A percentile compares a stretch with the other conserved stretches of the same genome.
Conservation (phyloP, 1,140 invertebrate species). For the Drosophila albomicans region DNA sequence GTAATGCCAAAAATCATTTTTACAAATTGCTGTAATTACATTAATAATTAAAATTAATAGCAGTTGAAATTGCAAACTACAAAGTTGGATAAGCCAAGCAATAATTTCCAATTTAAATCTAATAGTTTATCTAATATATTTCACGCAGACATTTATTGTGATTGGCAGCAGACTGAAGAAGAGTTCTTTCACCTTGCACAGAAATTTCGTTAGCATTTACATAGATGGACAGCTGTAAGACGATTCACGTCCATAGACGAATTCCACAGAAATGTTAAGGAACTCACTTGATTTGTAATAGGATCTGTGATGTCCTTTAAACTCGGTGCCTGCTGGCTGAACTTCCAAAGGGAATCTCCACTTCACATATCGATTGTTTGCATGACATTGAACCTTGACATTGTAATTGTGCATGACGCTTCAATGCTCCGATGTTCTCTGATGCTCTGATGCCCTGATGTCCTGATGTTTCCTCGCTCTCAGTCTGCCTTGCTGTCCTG, state of each 20-base stretch:
- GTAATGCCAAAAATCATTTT: conserved; percentile 8
- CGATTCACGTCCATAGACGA: not conserved
- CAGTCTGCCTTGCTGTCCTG: conserved; percentile 31
- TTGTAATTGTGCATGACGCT: conserved; percentile 33
- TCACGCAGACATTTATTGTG: not conserved
- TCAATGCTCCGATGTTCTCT: not conserved
- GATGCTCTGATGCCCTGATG: conserved; percentile 3
- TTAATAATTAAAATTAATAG: not conserved
- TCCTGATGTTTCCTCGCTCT: conserved; percentile 1
- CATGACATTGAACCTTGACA: conserved; percentile 59
- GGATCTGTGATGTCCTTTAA: conserved; percentile 12
- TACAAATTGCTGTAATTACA: conserved; percentile 1
- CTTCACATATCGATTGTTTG: conserved; percentile 24
- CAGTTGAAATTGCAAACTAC: not conserved
- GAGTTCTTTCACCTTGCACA: conserved; percentile 17
- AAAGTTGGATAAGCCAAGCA: not conserved
- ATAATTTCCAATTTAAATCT: not conserved
- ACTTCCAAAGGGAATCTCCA: conserved; percentile 1
- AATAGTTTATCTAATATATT: not conserved
- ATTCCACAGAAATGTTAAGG: conserved; percentile 3
- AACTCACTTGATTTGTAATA: conserved; percentile 1
- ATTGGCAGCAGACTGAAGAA: not conserved
- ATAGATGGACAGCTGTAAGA: not conserved
- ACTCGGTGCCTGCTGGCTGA: not conserved
- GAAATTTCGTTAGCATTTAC: not conserved